phyloP scores from a whole-genome alignment of 2,113 vertebrate genomes.

The Thalassoma bifasciatum region DNA sequence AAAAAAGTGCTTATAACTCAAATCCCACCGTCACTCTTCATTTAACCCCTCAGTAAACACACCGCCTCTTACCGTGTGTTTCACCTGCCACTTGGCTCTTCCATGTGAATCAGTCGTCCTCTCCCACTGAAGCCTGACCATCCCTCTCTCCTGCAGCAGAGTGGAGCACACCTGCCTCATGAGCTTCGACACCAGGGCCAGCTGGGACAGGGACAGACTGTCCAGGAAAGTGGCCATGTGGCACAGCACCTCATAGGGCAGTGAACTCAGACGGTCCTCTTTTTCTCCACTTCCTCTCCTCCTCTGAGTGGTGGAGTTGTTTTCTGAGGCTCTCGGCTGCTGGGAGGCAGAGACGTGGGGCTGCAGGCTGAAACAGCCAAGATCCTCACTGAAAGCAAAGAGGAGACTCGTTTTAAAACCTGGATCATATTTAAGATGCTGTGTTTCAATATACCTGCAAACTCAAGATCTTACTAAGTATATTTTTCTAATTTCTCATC shows the following conservation, averaged over 20 bases:
- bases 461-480: no score
- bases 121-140: conserved; percentile 94
- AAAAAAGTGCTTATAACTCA: not conserved
- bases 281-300: conserved; percentile 54
- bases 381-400: conserved; percentile 75
- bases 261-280: conserved; percentile 84
- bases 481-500: no score
- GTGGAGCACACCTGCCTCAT: conserved; percentile 93
- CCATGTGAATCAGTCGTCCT: conserved; percentile 88
- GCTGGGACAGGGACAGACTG: conserved; percentile 92
- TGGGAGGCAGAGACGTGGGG: conserved; percentile 78
- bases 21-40: no score
- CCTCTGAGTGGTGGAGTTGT: conserved; percentile 24
- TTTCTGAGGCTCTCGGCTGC: not conserved
- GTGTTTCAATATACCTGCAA: not conserved
- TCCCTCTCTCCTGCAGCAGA: conserved; percentile 91
- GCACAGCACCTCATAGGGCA: conserved; percentile 92
- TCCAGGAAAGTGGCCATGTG: conserved; percentile 93
- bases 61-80: conserved; percentile 78
- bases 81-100: conserved; percentile 87
- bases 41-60: not conserved
- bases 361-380: conserved; percentile 90
- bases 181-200: conserved; percentile 91
- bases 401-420: not conserved
- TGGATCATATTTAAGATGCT: not conserved